phyloP scores from a whole-genome alignment of 2,888 invertebrate species.

The Meta bourneti region DNA sequence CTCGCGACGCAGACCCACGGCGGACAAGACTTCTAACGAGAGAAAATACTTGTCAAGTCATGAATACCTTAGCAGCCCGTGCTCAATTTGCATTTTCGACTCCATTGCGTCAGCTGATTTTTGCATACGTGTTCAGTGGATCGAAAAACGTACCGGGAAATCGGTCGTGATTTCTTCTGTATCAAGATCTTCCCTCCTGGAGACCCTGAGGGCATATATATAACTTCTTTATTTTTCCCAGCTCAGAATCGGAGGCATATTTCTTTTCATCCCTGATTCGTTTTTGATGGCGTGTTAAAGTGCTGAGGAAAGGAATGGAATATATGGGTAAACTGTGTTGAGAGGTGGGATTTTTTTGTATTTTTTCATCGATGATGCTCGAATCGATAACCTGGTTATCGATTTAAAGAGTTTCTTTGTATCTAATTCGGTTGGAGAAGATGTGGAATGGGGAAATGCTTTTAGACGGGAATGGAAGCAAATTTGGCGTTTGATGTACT shows the following conservation, averaged over 20 bases:
- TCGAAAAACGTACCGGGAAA: conserved; percentile 40
- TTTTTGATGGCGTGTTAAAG: conserved; percentile 73
- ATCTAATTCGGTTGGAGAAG: conserved; percentile 15
- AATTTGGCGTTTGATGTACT: too few relatives aligned
- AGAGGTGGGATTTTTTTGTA: neutral
- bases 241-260: neutral
- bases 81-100: conserved; percentile 72
- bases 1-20: neutral
- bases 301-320: conserved; percentile 34
- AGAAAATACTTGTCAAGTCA: conserved; percentile 67
- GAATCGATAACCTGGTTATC: conserved; percentile 15
- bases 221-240: neutral
- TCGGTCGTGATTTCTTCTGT: conserved; percentile 38
- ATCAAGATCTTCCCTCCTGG: conserved; percentile 17
- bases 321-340: conserved; percentile 40
- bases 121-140: conserved; percentile 42
- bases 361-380: conserved; percentile 12
- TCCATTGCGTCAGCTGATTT: conserved; percentile 68
- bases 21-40: conserved; percentile 44
- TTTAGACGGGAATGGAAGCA: too few relatives aligned
- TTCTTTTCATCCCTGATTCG: conserved; percentile 66
- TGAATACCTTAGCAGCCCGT: conserved; percentile 52
- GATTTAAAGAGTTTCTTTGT: conserved; percentile 2
- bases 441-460: neutral
- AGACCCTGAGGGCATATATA: conserved; percentile 29